Evolutionary conservation across 2,888 invertebrate species (phyloP).

Genomic region (Drepana falcataria): DNA sequence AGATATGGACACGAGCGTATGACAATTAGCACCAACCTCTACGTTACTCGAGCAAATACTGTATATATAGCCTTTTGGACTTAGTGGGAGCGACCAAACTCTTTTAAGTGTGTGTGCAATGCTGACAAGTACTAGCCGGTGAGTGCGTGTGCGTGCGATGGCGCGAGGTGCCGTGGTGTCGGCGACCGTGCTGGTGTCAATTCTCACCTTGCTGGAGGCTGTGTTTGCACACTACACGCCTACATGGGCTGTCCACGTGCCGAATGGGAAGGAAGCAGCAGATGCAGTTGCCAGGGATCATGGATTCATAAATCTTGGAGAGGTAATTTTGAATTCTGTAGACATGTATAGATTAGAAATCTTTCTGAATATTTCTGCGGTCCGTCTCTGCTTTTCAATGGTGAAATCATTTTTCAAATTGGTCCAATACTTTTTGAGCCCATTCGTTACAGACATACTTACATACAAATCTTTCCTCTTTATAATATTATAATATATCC

Average conservation of each 20-base stretch:
- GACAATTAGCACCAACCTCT: constrained; percentile 22
- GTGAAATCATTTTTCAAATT: no score
- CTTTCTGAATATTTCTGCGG: no score
- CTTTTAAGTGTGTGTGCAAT: constrained; percentile 57
- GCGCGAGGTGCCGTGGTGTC: constrained; percentile 52
- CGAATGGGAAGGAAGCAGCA: constrained; percentile 83
- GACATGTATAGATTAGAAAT: not conserved
- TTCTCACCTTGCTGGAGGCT: constrained; percentile 41
- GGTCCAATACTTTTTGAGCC: no score
- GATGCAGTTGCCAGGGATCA: constrained; percentile 87
- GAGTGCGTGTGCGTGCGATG: constrained; percentile 66
- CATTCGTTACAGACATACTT: no score
- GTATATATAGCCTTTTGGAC: constrained; percentile 10
- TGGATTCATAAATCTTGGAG: constrained; percentile 90
- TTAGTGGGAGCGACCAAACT: constrained; percentile 19
- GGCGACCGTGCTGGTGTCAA: constrained; percentile 52
- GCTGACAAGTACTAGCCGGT: constrained; percentile 73
- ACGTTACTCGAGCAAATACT: constrained; percentile 21
- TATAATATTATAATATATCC: no score
- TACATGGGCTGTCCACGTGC: constrained; percentile 92
- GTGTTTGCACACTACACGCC: constrained; percentile 82
- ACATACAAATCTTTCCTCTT: no score
- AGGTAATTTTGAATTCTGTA: constrained; percentile 74
- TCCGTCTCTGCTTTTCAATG: no score
- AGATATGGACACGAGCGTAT: constrained; percentile 14